Evolutionary conservation across 2,797 vertebrate species (phyloP).

Genomic region (Anguilla obscura): DNA sequence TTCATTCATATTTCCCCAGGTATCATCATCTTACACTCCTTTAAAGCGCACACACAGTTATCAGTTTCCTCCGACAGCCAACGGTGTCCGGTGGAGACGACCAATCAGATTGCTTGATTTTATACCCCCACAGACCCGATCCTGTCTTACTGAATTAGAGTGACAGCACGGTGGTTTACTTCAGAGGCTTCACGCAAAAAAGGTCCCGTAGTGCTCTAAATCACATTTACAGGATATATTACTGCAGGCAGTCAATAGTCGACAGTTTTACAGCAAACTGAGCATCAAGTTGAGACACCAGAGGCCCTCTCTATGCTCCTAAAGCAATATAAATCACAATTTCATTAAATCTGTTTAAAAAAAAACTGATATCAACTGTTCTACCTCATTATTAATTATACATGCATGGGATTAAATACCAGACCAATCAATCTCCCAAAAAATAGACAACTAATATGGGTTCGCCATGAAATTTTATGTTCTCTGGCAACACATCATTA

Average conservation of each 20-base stretch:
- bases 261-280: constrained; percentile 32
- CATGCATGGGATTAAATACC: constrained; percentile 68
- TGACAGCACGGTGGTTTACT: background rate
- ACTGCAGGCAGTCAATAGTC: constrained; percentile 25
- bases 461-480: constrained; percentile 63
- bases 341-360: constrained; percentile 47
- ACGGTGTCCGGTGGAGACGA: background rate
- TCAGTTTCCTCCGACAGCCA: background rate
- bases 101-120: background rate
- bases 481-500: constrained; percentile 60
- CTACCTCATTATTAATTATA: constrained; percentile 55
- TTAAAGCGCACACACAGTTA: background rate
- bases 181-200: constrained; percentile 21
- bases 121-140: background rate
- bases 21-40: background rate
- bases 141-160: background rate
- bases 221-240: constrained; percentile 33
- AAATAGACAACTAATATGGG: constrained; percentile 57
- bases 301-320: constrained; percentile 46
- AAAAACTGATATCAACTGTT: constrained; percentile 16
- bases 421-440: constrained; percentile 68
- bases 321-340: constrained; percentile 41
- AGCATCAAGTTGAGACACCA: constrained; percentile 32
- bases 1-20: background rate
- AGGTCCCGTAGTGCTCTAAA: constrained; percentile 25